Evolutionary conservation across 2,888 invertebrate genomes (phyloP).

Genomic region (Agrotis segetum): DNA sequence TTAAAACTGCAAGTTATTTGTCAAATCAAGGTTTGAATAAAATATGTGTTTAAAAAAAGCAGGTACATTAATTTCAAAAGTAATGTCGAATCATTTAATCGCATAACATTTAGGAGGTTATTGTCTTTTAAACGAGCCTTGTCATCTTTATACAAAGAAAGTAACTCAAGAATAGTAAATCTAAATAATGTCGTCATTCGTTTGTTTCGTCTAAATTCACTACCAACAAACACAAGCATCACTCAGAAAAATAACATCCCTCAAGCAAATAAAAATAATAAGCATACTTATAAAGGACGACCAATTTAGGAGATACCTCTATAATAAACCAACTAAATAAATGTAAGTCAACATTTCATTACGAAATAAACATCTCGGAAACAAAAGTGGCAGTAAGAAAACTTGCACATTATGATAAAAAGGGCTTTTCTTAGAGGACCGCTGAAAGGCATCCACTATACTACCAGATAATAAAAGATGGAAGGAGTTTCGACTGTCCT

Average conservation of each 20-base stretch:
- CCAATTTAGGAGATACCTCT: conserved; percentile 31
- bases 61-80: background rate
- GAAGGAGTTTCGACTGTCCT: conserved; percentile 67
- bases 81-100: background rate
- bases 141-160: background rate
- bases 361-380: conserved; percentile 55
- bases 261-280: conserved; percentile 38
- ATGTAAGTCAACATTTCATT: conserved; percentile 47
- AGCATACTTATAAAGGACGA: conserved; percentile 24
- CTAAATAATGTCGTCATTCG: background rate
- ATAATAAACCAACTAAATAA: conserved; percentile 43
- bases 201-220: background rate
- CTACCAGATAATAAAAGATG: conserved; percentile 70
- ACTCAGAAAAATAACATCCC: conserved; percentile 13
- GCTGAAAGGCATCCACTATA: conserved; percentile 56
- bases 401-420: conserved; percentile 67
- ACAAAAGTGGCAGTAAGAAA: conserved; percentile 52
- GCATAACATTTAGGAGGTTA: background rate
- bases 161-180: background rate
- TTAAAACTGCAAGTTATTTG: too few relatives aligned
- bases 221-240: conserved; percentile 6
- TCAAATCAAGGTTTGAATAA: too few relatives aligned
- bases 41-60: too few relatives aligned
- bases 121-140: background rate
- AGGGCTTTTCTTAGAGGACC: conserved; percentile 55